These are phyloP conservation scores for Electrophaes corylata DNA, from an alignment of 2,888 invertebrate species.

Conservation along the genomic window DNA sequence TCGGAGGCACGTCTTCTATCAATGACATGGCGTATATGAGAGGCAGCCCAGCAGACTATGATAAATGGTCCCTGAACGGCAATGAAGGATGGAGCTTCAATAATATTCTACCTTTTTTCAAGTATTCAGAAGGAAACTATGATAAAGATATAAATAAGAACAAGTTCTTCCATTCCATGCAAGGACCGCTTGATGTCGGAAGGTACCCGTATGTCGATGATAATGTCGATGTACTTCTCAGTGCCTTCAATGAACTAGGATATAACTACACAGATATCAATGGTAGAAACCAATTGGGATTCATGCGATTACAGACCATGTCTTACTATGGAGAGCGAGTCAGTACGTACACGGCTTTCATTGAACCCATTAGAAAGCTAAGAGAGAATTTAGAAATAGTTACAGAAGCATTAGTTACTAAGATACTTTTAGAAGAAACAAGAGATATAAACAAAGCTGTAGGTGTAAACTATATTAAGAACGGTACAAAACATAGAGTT, in stretches of 20 bases:
- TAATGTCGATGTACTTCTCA: slow-evolving; percentile 72
- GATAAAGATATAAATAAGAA: slow-evolving; percentile 76
- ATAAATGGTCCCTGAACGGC: slow-evolving; percentile 74
- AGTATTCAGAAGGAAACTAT: slow-evolving; percentile 79
- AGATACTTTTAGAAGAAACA: slow-evolving; percentile 59
- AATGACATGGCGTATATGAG: slow-evolving; percentile 79
- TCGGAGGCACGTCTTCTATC: slow-evolving; percentile 74
- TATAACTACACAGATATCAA: slow-evolving; percentile 78
- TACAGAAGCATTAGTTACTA: slow-evolving; percentile 73
- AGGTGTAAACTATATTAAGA: slow-evolving; percentile 70
- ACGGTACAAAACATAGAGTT: slow-evolving; percentile 66
- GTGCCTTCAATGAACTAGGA: slow-evolving; percentile 73
- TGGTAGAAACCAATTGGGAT: slow-evolving; percentile 73
- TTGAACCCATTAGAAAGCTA: slow-evolving; percentile 70
- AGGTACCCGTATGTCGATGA: slow-evolving; percentile 74
- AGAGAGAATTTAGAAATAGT: slow-evolving; percentile 67
- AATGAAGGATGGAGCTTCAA: slow-evolving; percentile 75
- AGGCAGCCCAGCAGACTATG: slow-evolving; percentile 76
- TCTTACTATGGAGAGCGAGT: slow-evolving; percentile 77
- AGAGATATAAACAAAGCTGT: slow-evolving; percentile 53
- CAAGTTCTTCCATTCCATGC: slow-evolving; percentile 71
- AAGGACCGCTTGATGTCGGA: slow-evolving; percentile 76
- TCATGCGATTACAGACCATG: slow-evolving; percentile 76
- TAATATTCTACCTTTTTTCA: slow-evolving; percentile 73
- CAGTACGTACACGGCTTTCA: slow-evolving; percentile 73